Evolutionary conservation across 2,888 invertebrate genomes (phyloP), one percentile per base, ranked within the genome.

Genomic region (Hirtodrosophila histrioides): DNA sequence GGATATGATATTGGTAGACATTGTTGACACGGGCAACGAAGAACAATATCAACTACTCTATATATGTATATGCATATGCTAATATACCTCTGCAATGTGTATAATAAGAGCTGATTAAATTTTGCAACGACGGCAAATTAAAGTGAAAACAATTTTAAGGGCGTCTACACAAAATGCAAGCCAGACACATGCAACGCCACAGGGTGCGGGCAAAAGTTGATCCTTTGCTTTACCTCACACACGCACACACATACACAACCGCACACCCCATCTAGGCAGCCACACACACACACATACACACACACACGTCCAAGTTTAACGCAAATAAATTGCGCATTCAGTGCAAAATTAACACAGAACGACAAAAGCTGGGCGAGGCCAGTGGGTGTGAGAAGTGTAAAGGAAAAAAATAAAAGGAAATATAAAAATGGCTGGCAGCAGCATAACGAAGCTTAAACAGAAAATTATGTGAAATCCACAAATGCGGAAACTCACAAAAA

Each of bases 241-340:
- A 27, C 33, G 31, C 43, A 23, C 29, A 39, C 17, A 8, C 23
- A 24, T 40, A 27, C 33, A 35, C 43, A 23, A 24, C 35, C 36
- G 48, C 17, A 8, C 40, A 46, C 23, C 31, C 39, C 29, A 45
- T 6, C 53, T 17, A 36, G 35, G 50, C 45, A 36, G 35, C 49
- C 45, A 57, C 39, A 46, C 27, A 40, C 24, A 37, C 40, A 35
- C 43, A 41, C 50, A 51, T 44, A 45, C 44, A 45, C 10, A 60
- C 40, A 41, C 62, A 54, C 36, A 58, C 66, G 60, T 66, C 40
- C 71, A 81, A 78, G 85, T 84, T 85, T 76, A 85, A 85, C 85
- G 85, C 74, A 87, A 88, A 86, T 88, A 85, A 85, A 85, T 85
- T 88, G 87, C 88, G 72, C 85, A 85, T 86, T 88, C 87, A 87